Conservation (phyloP, 2,113 vertebrate species). For the Cisticola juncidis region DNA sequence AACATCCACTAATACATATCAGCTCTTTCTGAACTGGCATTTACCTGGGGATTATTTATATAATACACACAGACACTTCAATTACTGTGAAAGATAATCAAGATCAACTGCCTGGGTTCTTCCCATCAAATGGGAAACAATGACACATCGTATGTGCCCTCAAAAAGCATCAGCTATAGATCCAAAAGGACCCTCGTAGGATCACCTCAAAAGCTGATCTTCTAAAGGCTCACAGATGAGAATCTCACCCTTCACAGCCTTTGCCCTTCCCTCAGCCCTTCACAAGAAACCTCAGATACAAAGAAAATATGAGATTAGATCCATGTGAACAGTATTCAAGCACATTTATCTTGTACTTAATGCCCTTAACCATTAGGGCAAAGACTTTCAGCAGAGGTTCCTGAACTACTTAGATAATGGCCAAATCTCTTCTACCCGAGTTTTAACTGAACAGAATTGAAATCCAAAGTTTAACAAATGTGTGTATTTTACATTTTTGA, state of each 20-base stretch:
- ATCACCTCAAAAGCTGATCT: background rate
- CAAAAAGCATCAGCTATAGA: background rate
- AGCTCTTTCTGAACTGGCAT: background rate
- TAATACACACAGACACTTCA: background rate
- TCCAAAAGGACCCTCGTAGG: background rate
- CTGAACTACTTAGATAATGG: background rate
- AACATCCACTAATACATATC: background rate
- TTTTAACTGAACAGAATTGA: background rate
- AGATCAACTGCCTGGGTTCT: background rate
- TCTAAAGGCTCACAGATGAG: background rate
- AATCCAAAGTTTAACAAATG: background rate
- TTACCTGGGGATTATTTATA: background rate
- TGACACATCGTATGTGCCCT: background rate
- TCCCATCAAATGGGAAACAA: background rate
- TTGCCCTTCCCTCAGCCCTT: background rate
- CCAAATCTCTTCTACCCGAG: background rate
- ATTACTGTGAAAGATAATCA: background rate
- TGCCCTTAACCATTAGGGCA: background rate
- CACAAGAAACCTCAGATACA: background rate
- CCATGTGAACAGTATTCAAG: background rate
- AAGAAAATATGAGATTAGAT: background rate
- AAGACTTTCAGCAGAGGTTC: background rate
- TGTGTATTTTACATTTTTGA: background rate
- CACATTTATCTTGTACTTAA: background rate
- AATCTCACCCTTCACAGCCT: background rate